Evolutionary conservation across 2,888 invertebrate genomes (phyloP), one percentile per base, ranked within the genome.

Genomic region (Drosophila kanekoi): DNA sequence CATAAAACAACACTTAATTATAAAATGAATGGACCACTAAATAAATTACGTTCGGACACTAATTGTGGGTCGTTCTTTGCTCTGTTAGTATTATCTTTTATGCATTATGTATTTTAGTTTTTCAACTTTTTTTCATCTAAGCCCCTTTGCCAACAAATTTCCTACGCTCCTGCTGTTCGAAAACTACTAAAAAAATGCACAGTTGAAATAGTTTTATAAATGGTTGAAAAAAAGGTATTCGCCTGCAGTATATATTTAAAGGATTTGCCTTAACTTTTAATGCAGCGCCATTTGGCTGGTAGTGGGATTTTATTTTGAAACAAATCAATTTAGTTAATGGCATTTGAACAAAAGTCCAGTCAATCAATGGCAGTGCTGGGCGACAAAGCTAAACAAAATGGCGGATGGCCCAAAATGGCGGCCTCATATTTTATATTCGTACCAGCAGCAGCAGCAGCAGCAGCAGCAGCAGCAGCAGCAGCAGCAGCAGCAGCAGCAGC

Each of bases 241-340:
- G 37, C 3, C n/a, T 11, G 28, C 32, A 28, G 32, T 40, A 67
- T 54, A 37, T 54, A 37, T 52, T 57, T 52, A 62, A 41, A 51
- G 54, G 28, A 16, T 28, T 52, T 52, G 32, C 51, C 52, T 60
- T 63, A 48, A 69, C 63, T 64, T 64, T 74, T 49, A 73, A 65
- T 60, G 70, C 60, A 28, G 20, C n/a, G 48, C 48, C 54, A 61
- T 75, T 70, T 59, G 45, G 53, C 23, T 54, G 57, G 14, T 35
- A 18, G 23, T 43, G 43, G n/a, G 38, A 54, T 48, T 66, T 71
- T 62, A 65, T 76, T 71, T 76, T 47, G 9, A 66, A 74, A 53
- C 61, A 76, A 71, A 71, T 76, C 76, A 76, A 75, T 75, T 74
- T 58, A 51, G 45, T 71, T 71, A 76, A 74, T 74, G 77, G 72